Evolutionary conservation across 2,113 vertebrate genomes (phyloP).

Genomic region (Picathartes gymnocephalus): DNA sequence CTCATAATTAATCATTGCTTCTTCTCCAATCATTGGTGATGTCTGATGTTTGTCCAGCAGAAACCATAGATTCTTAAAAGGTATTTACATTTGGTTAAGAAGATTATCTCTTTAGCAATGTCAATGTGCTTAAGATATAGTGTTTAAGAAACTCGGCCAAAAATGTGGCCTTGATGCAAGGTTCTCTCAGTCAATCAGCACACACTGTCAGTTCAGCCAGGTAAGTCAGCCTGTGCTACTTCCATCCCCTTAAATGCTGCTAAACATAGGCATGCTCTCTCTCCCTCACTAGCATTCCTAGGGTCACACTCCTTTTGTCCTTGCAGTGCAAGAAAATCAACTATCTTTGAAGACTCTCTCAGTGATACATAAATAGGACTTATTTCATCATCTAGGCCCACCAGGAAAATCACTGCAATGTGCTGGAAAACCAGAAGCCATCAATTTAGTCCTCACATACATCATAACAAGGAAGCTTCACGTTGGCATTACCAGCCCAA

Average conservation of each 20-base stretch:
- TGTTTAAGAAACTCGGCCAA: neutral
- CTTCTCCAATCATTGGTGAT: slow-evolving; percentile 88
- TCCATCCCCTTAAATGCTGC: neutral
- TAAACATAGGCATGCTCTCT: neutral
- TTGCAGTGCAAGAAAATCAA: neutral
- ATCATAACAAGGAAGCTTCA: rapidly evolving
- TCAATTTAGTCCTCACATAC: neutral
- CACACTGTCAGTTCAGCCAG: neutral
- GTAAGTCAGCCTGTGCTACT: neutral
- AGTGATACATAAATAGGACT: neutral
- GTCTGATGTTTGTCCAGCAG: slow-evolving; percentile 96
- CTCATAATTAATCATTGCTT: slow-evolving; percentile 97
- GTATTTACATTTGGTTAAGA: neutral
- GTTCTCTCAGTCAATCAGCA: neutral
- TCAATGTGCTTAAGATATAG: neutral
- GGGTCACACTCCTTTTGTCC: neutral
- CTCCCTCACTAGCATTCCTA: neutral
- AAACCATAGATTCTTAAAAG: slow-evolving; percentile 91
- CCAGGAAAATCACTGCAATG: neutral
- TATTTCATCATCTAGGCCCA: neutral
- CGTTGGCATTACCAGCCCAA: neutral
- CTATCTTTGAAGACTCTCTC: neutral
- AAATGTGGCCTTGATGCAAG: neutral
- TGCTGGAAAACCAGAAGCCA: neutral
- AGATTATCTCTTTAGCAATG: neutral